These are phyloP conservation scores for Meta bourneti DNA, from an alignment of 2,888 invertebrate genomes.

Conservation along the genomic window DNA sequence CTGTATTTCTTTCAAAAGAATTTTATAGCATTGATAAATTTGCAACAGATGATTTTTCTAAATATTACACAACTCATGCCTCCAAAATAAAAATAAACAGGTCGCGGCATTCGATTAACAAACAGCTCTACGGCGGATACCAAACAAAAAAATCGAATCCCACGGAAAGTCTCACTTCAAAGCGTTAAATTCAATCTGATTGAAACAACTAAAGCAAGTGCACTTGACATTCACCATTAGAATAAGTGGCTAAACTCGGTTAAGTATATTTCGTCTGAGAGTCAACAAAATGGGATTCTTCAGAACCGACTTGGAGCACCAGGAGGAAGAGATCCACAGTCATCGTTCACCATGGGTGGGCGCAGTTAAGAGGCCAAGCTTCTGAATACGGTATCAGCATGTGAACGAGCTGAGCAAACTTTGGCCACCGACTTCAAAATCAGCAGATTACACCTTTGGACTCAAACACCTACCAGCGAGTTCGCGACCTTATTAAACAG, in stretches of 20 bases:
- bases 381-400: slow-evolving; percentile 62
- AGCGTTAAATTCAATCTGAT: slow-evolving; percentile 50
- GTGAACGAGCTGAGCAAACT: slow-evolving; percentile 59
- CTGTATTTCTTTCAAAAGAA: too few species aligned
- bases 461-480: slow-evolving; percentile 54
- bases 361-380: slow-evolving; percentile 39
- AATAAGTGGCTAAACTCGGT: slow-evolving; percentile 70
- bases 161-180: slow-evolving; percentile 4
- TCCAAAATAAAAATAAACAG: background rate
- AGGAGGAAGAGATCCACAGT: slow-evolving; percentile 30
- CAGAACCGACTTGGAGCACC: slow-evolving; percentile 13
- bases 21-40: too few species aligned
- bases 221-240: slow-evolving; percentile 43
- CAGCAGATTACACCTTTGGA: slow-evolving; percentile 68
- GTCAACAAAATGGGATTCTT: slow-evolving; percentile 43
- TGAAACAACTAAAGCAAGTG: slow-evolving; percentile 60
- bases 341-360: slow-evolving; percentile 63
- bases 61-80: background rate
- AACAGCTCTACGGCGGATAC: background rate
- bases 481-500: slow-evolving; percentile 39
- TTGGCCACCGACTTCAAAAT: slow-evolving; percentile 49
- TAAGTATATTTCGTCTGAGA: slow-evolving; percentile 46
- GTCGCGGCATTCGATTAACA: background rate
- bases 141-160: background rate
- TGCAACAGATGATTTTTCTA: too few species aligned